Percentiles rank a stretch among this genome's conserved stretches.
Conservation (phyloP, 2,113 vertebrate species). For the Rhinogobius similis region DNA sequence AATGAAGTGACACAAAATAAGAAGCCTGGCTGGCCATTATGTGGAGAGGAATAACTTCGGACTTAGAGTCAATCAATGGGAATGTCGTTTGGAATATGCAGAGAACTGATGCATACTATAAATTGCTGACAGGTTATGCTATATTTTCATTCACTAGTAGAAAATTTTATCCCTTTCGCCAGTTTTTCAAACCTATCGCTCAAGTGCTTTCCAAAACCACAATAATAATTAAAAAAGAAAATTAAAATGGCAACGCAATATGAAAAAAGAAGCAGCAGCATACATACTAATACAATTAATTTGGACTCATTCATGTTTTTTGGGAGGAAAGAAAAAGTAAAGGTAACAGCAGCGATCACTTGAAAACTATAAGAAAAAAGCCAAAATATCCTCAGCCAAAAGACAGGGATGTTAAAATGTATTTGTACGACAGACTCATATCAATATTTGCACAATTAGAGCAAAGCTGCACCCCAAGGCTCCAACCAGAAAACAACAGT, state of each 20-base stretch:
- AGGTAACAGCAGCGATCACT: no score
- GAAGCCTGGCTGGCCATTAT: background rate
- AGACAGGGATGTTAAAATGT: background rate
- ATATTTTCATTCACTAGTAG: background rate
- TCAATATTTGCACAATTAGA: slow-evolving; percentile 30
- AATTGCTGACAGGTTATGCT: background rate
- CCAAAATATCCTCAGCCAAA: background rate
- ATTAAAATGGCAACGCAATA: no score
- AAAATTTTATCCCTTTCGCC: background rate
- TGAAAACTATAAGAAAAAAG: background rate
- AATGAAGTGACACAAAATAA: background rate
- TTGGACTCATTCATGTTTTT: no score
- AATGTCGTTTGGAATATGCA: background rate
- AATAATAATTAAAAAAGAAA: no score
- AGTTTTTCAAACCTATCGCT: no score
- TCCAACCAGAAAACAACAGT: slow-evolving; percentile 9
- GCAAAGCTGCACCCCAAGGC: background rate
- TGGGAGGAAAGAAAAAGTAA: background rate
- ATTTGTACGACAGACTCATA: slow-evolving; percentile 3
- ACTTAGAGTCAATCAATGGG: background rate
- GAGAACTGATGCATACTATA: no score
- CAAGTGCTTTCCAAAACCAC: no score
- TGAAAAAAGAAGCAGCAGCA: no score
- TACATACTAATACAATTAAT: no score
- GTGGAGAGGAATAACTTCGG: background rate